Conservation (phyloP, 1,140 invertebrate species). For the Pemphigus obesinymphae region DNA sequence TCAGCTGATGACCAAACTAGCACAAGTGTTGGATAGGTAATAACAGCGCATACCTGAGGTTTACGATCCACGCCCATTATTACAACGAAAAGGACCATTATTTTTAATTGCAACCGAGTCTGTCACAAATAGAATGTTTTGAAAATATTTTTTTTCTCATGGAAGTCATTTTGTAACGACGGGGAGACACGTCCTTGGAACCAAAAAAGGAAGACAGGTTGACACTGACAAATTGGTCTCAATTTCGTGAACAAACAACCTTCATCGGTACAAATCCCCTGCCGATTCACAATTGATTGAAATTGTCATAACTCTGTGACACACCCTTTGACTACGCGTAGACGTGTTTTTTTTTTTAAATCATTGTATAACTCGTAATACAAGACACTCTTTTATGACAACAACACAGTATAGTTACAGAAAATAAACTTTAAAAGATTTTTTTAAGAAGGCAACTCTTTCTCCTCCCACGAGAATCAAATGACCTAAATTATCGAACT, state of each 20-base stretch:
- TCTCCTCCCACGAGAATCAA: constrained; percentile 27
- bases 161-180: not conserved
- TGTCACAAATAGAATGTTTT: not conserved
- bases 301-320: constrained; percentile 38
- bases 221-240: constrained; percentile 41
- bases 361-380: not conserved
- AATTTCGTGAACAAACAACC: constrained; percentile 36
- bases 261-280: constrained; percentile 26
- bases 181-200: not conserved
- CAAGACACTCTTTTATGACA: not conserved
- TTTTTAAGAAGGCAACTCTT: not conserved
- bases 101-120: constrained; percentile 8
- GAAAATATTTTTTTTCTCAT: not conserved
- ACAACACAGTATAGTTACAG: not conserved
- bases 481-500: not conserved
- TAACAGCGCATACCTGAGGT: not conserved
- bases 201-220: constrained; percentile 22
- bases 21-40: constrained; percentile 15
- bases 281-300: constrained; percentile 39
- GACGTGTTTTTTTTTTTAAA: constrained; percentile 15
- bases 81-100: not conserved
- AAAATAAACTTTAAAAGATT: not conserved
- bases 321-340: constrained; percentile 4
- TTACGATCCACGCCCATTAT: not conserved
- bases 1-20: not conserved